These are phyloP conservation scores for Phlogophora meticulosa DNA, from an alignment of 2,888 invertebrate species.

Conservation along the genomic window DNA sequence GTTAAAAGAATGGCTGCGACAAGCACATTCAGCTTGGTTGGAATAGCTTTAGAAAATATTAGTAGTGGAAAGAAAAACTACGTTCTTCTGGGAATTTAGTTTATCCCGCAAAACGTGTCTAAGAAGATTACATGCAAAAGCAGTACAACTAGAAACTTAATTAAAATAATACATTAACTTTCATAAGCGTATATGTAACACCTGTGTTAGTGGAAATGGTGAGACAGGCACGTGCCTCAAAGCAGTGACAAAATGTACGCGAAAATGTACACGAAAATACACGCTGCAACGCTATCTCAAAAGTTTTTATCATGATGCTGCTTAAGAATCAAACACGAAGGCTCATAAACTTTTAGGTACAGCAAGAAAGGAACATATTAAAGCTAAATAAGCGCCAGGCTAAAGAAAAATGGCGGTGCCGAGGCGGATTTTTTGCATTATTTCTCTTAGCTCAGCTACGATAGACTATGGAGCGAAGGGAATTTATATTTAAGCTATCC, in stretches of 20 bases:
- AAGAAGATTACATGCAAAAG: conserved; percentile 5
- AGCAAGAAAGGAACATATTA: conserved; percentile 64
- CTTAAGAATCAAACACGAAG: conserved; percentile 64
- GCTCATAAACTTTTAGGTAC: conserved; percentile 67
- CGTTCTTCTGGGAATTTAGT: background rate
- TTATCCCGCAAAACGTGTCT: background rate
- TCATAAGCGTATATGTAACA: conserved; percentile 12
- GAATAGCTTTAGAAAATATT: conserved; percentile 39
- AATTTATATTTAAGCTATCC: conserved; percentile 65
- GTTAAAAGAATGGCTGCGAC: conserved; percentile 47
- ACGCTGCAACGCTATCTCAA: conserved; percentile 42
- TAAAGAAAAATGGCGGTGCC: conserved; percentile 69
- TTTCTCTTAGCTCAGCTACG: conserved; percentile 56
- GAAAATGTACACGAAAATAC: conserved; percentile 23
- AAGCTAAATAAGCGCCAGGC: conserved; percentile 71
- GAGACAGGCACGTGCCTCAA: conserved; percentile 14
- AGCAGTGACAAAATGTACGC: conserved; percentile 31
- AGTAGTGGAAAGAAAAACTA: conserved; percentile 18
- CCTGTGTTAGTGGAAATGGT: conserved; percentile 14
- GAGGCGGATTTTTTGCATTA: conserved; percentile 61
- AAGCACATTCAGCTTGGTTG: conserved; percentile 50
- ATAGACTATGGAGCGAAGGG: conserved; percentile 55
- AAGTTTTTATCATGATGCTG: conserved; percentile 63
- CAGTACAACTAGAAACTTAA: background rate
- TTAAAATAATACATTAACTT: conserved; percentile 21